A percentile compares a stretch with the other conserved stretches of the same genome.
Conservation (phyloP, 64 coral and sea anemone species). For the Cladopsammia gracilis region DNA sequence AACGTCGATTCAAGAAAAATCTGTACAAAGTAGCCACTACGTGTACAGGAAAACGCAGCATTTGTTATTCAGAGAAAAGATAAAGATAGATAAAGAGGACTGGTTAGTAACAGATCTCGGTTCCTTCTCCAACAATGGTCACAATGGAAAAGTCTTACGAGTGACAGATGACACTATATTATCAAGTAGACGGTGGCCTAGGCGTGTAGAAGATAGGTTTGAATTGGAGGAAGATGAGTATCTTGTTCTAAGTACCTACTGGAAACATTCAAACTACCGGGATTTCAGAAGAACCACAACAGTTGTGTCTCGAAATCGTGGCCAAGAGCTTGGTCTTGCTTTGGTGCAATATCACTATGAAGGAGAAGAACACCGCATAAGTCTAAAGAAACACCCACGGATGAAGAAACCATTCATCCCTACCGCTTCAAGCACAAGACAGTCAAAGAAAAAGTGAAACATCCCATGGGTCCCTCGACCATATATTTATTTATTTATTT, state of each 20-base stretch:
- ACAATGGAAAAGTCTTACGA: constrained; percentile 21
- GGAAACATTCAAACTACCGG: constrained; percentile 11
- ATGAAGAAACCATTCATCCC: not conserved
- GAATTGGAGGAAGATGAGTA: not conserved
- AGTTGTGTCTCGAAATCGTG: not conserved
- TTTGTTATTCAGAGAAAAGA: constrained; percentile 60
- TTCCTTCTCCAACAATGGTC: constrained; percentile 23
- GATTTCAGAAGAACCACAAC: not conserved
- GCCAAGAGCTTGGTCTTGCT: not conserved
- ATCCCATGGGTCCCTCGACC: constrained; percentile 31
- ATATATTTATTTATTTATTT: no score
- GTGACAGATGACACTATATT: constrained; percentile 28
- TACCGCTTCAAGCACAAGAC: constrained; percentile 1
- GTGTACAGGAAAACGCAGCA: no score
- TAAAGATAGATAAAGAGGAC: constrained; percentile 50
- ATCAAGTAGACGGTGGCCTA: constrained; percentile 11
- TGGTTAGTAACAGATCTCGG: constrained; percentile 57
- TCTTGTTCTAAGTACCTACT: constrained; percentile 10
- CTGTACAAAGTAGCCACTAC: no score
- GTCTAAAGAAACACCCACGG: no score
- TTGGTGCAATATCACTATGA: no score
- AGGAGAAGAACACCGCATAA: no score
- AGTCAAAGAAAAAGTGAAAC: not conserved
- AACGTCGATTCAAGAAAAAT: constrained; percentile 29
- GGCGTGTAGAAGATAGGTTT: constrained; percentile 17